phyloP scores from a whole-genome alignment of 2,888 invertebrate genomes.

The Tolmerus cingulatus region DNA sequence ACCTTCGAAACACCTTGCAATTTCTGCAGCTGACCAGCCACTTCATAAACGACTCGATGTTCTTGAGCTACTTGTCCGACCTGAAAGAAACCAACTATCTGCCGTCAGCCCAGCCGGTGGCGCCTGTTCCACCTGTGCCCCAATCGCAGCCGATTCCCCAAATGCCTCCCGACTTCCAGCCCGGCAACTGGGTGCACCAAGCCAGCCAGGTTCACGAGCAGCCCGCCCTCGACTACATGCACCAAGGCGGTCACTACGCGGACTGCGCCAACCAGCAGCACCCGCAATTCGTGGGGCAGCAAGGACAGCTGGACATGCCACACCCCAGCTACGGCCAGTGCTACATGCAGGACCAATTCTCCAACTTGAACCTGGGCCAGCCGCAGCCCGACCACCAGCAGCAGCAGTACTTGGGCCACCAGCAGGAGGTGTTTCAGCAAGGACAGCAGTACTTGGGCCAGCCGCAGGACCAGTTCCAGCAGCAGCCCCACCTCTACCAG shows the following conservation, averaged over 20 bases:
- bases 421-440: neutral
- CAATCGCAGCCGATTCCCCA: neutral
- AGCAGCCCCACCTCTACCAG: neutral
- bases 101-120: neutral
- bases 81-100: slow-evolving; percentile 48
- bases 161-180: neutral
- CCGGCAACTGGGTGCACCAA: slow-evolving; percentile 1
- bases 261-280: neutral
- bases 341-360: slow-evolving; percentile 19
- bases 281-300: neutral
- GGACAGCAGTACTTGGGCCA: slow-evolving; percentile 2
- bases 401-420: neutral
- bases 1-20: slow-evolving; percentile 53
- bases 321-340: neutral
- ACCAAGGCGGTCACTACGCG: neutral
- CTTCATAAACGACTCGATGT: slow-evolving; percentile 53
- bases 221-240: neutral
- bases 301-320: neutral
- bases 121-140: neutral
- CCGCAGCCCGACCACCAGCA: neutral
- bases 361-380: slow-evolving; percentile 4
- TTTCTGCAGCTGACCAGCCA: slow-evolving; percentile 54
- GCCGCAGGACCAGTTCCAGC: neutral
- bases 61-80: slow-evolving; percentile 49
- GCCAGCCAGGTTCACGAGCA: neutral